Conservation (phyloP, 2,888 invertebrate species). For the Odontomyia ornata region DNA sequence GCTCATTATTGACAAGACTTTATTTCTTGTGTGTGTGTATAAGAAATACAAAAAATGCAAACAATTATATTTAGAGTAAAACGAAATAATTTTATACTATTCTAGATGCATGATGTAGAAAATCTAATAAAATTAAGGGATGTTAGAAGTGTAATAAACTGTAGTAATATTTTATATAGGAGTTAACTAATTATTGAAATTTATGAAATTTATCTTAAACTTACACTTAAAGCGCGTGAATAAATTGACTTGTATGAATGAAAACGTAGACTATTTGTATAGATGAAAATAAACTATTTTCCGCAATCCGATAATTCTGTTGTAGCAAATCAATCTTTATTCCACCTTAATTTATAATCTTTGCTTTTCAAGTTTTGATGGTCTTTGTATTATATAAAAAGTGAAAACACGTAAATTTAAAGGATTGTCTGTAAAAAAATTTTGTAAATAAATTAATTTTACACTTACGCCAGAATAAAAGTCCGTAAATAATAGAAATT, state of each 20-base stretch:
- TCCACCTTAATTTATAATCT: not conserved
- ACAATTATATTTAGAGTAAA: not conserved
- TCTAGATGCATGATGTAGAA: conserved; percentile 30
- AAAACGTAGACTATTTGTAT: not conserved
- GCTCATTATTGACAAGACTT: conserved; percentile 10
- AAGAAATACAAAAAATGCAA: not conserved
- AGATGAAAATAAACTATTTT: not conserved
- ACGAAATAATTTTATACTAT: conserved; percentile 30
- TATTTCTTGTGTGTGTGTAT: conserved; percentile 14
- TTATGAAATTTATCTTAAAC: conserved; percentile 8
- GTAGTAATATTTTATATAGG: conserved; percentile 38
- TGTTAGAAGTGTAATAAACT: conserved; percentile 4
- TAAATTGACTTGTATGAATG: not conserved
- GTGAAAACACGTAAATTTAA: conserved; percentile 11
- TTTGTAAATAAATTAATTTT: conserved; percentile 37
- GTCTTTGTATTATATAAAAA: conserved; percentile 13
- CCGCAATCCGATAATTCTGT: not conserved
- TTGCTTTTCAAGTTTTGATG: conserved; percentile 18
- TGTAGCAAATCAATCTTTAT: not conserved
- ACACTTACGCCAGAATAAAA: conserved; percentile 9
- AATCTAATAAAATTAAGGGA: conserved; percentile 4
- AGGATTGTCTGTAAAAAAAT: conserved; percentile 3
- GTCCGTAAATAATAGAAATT: not conserved
- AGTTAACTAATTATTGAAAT: conserved; percentile 23
- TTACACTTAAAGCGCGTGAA: not conserved